Evolutionary conservation across 2,888 invertebrate genomes (phyloP), one percentile per base, ranked within the genome.

Genomic region (Drymonia ruficornis): DNA sequence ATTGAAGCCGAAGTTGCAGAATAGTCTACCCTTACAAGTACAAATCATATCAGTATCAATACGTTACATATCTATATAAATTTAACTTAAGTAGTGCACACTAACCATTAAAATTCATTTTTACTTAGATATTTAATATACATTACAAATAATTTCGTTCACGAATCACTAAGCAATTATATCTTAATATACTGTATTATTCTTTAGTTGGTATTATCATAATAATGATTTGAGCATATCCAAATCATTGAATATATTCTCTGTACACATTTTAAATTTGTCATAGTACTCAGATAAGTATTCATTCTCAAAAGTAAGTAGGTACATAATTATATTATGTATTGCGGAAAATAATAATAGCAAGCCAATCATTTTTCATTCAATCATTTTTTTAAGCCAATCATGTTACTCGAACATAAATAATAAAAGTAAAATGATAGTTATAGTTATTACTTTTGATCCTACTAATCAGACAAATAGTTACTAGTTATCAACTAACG

Each of bases 41-140:
- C 56, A 78, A 70, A 74, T 73, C 71, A 75, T 81, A 82, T 70
- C 77, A 74, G 74, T 76, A 78, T 72, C 65, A 28, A 45, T 66
- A 78, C 69, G 67, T 63, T 69, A 72, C 59, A 65, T 64, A 71
- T 66, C 64, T 70, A 71, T 65, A 63, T 71, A 75, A 76, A 76
- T 72, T 81, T 81, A 79, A 70, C 80, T 84, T 86, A n/a, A n/a
- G n/a, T n/a, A 86, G 79, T 83, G 83, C 86, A 83, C 75, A 83
- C 81, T 87, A 87, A 79, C 70, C 74, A 95, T 86, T 83, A 95
- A 62, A 91, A 93, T 70, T 94, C 94, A 73, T 93, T 94, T 77
- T 94, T 94, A 54, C 86, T 92, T 63, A 81, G 55, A 53, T 63
- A 61, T 59, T 65, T 94, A 72, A 71, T 90, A 71, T 90, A 93